Evolutionary conservation across 2,888 invertebrate genomes (phyloP), one percentile per base, ranked within the genome.

Genomic region (Bombylius major): DNA sequence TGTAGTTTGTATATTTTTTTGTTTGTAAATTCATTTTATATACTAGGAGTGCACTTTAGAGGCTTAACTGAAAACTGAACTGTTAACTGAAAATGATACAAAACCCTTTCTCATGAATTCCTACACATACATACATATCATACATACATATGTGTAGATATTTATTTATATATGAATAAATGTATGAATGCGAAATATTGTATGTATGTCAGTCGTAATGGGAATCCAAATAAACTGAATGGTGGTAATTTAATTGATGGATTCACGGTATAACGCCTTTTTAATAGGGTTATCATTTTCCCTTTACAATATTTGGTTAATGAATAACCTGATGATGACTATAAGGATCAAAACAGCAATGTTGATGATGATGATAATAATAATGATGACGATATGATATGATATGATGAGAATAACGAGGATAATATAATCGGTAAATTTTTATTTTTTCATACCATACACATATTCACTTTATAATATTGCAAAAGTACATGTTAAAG

Each of bases 241-340:
- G 60, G 59, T 62, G 62, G 62, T 63, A 62, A 62, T 62, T 62
- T 63, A 63, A 63, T 63, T 63, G 63, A 62, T 62, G 63, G 60
- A 62, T 62, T 63, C 60, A 63, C 62, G 63, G 59, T 62, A 60
- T 62, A 63, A 63, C 63, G 61, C 63, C 63, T 63, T 63, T 63
- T 63, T 62, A 62, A 63, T 63, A 60, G 63, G 63, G 63, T 62
- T 63, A 62, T 62, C 62, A 62, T 57, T 45, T 51, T 49, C 46
- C 47, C 50, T 47, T 55, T 53, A 42, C 51, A 51, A 59, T 57
- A 57, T 59, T 59, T 55, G 57, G 59, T 57, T 59, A 59, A 59
- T 59, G 57, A 59, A 59, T 59, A 59, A 59, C 50, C 59, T 53
- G 57, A 55, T 59, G 56, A 56, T 56, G 59, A 56, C 44, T 49